Evolutionary conservation across 2,113 vertebrate genomes (phyloP).

Genomic region (Pipra filicauda): DNA sequence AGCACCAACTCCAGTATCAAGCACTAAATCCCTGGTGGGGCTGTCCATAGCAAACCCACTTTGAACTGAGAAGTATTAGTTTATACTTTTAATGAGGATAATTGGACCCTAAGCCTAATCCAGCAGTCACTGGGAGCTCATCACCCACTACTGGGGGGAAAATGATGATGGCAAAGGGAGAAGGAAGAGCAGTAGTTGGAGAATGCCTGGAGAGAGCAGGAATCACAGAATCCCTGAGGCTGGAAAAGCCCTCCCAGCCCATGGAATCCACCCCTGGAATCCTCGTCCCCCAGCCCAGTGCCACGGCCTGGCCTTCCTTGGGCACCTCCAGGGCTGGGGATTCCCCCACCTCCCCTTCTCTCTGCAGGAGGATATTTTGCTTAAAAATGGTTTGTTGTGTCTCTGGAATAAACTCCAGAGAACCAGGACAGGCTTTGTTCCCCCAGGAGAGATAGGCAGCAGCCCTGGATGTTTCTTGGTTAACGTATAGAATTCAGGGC

Average conservation of each 20-base stretch:
- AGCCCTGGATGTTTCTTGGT: neutral
- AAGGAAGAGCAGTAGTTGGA: neutral
- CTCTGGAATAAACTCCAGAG: neutral
- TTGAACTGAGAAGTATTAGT: neutral
- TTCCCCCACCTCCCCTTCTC: neutral
- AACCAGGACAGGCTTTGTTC: fast-evolving
- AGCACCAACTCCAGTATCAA: neutral
- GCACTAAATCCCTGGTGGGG: neutral
- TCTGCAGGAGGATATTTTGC: neutral
- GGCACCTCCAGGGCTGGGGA: neutral
- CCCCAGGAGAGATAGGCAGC: neutral
- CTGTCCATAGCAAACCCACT: neutral
- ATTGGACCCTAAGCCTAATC: neutral
- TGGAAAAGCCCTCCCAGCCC: neutral
- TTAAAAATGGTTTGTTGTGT: neutral
- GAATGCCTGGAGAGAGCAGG: fast-evolving
- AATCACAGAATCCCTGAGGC: neutral
- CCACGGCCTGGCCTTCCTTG: neutral
- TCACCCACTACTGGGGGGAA: neutral
- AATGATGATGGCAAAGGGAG: neutral
- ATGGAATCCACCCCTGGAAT: neutral
- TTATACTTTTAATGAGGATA: neutral
- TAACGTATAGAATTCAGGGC: neutral
- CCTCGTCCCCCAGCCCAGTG: neutral
- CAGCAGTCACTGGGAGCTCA: neutral